Base-by-base conservation (phyloP, 2,113 vertebrate genomes). In the Phoenicopterus ruber region DNA sequence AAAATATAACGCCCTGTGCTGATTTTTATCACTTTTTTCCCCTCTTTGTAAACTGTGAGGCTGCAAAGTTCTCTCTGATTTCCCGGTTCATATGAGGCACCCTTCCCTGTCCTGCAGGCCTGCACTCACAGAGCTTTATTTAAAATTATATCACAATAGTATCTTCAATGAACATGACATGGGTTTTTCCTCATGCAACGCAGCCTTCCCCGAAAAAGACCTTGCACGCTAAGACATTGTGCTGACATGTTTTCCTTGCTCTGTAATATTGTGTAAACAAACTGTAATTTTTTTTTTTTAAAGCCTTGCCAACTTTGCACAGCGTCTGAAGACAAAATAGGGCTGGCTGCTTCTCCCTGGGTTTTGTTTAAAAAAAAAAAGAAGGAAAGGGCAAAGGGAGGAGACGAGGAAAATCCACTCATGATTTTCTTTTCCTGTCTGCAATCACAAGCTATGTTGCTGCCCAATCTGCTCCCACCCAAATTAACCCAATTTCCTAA, bases 401-500 rank as follows among this genome's bases (percentile, higher is more conserved):
- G 91, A 93, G 92, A 82, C 3, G 1, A 93, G 93, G 90, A 97
- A 93, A 93, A 97, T 77, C 93, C 93, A 92, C 84, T 93, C 82
- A 26, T 46, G 49, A 49, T 62, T 90, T 86, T 92, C 72, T 87
- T 95, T 96, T 91, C 91, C 94, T 96, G 83, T 79, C 70, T 77
- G 50, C 57, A 86, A 21, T 94, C 72, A 85, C 74, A 77, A 65
- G 49, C 67, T 83, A 38, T 42, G 32, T 67, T 72, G 32, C 67
- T 97, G 55, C 57, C 81, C 47, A 47, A 42, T 94, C 70, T 91
- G 50, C 42, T 92, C 88, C 86, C 84, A 95, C 81, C 94, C 89
- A 96, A 83, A 95, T 94, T 94, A 94, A 93, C 78, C 76, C 87
- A 90, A 67, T 94, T 96, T 95, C 89, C 94, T 96, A 94, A 91